A percentile compares a stretch with the other conserved stretches of the same genome.
phyloP scores from a whole-genome alignment of 2,113 vertebrate genomes.

The Ophthalmolycus amberensis region DNA sequence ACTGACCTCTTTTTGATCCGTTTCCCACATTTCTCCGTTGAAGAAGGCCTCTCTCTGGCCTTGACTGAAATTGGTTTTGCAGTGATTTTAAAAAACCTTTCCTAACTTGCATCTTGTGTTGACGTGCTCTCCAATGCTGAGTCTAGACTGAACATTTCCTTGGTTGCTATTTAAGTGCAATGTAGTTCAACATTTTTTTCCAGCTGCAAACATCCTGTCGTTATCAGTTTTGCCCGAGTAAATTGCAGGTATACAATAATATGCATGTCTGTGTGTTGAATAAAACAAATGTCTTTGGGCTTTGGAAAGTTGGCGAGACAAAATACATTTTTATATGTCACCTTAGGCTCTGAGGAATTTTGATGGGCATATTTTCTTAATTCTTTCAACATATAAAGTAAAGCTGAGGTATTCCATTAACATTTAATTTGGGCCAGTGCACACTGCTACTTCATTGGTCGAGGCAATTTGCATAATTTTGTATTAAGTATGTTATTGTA shows the following conservation, averaged over 20 bases:
- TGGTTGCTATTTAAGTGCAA: conserved; percentile 33
- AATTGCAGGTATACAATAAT: neutral
- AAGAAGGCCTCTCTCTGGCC: conserved; percentile 52
- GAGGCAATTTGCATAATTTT: too few relatives aligned
- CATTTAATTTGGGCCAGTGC: too few relatives aligned
- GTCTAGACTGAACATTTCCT: conserved; percentile 46
- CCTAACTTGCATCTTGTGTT: conserved; percentile 13
- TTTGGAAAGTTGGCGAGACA: neutral
- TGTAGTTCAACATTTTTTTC: conserved; percentile 24
- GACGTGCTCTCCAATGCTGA: conserved; percentile 39
- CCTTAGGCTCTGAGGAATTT: neutral
- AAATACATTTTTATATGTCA: neutral
- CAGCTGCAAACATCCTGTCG: conserved; percentile 19
- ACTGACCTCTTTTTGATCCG: conserved; percentile 69
- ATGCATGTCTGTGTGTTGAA: neutral
- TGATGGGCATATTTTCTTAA: neutral
- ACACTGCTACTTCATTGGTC: too few relatives aligned
- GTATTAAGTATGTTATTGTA: too few relatives aligned
- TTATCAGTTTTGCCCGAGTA: conserved; percentile 34
- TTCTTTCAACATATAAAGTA: neutral
- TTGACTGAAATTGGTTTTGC: conserved; percentile 60
- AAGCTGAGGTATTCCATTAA: too few relatives aligned
- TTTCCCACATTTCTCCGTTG: conserved; percentile 66
- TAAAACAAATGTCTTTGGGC: neutral
- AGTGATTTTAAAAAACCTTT: conserved; percentile 41